Conservation (phyloP, 2,888 invertebrate genomes). For the Dicranocentrus wangi region DNA sequence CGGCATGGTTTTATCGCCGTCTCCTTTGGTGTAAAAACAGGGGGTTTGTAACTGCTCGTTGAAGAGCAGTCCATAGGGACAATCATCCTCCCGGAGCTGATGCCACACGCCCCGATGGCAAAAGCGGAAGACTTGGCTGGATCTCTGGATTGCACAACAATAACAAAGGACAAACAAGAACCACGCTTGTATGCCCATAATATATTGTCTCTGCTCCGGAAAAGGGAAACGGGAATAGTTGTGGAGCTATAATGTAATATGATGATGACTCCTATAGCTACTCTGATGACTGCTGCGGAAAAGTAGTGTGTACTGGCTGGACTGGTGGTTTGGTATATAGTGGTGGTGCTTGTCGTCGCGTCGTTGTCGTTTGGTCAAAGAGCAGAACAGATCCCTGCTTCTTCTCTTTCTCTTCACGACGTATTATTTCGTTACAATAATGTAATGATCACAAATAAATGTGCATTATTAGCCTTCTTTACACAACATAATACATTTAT, state of each 20-base stretch:
- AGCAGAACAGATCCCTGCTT: conserved; percentile 29
- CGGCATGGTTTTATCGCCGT: conserved; percentile 13
- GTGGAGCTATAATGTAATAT: neutral
- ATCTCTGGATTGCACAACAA: conserved; percentile 15
- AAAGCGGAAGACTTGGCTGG: conserved; percentile 59
- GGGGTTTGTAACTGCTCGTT: conserved; percentile 56
- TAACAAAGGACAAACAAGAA: conserved; percentile 10
- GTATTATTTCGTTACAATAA: conserved; percentile 22
- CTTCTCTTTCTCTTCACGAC: neutral
- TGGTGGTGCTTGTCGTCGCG: too few relatives aligned
- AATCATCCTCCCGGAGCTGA: conserved; percentile 51
- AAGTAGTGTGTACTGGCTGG: neutral
- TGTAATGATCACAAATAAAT: conserved; percentile 54
- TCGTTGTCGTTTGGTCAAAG: conserved; percentile 41
- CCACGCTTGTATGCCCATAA: conserved; percentile 30
- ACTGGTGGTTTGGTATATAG: too few relatives aligned
- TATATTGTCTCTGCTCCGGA: conserved; percentile 47
- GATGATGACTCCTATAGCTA: neutral
- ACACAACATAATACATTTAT: conserved; percentile 11
- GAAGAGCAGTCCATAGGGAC: conserved; percentile 61
- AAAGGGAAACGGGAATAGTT: conserved; percentile 32
- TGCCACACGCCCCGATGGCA: conserved; percentile 63
- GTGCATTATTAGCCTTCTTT: conserved; percentile 27
- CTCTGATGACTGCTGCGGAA: neutral
- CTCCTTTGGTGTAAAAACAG: conserved; percentile 53